Conservation (phyloP, 2,888 invertebrate genomes). For the Hirtodrosophila trivittata region DNA sequence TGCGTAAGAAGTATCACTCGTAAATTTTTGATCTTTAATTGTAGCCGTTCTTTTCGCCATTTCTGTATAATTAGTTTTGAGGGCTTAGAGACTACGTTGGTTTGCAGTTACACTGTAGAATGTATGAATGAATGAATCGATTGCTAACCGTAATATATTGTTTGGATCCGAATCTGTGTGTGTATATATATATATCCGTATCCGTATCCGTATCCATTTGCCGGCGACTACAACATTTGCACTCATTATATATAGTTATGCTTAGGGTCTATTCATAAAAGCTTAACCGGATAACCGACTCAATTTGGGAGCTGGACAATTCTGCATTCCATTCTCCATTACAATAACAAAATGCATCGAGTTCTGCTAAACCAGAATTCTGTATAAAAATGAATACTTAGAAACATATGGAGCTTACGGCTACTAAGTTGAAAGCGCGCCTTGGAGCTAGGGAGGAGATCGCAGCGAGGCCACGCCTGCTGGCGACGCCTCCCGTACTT, state of each 20-base stretch:
- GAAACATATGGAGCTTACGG: slow-evolving; percentile 63
- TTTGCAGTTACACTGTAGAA: slow-evolving; percentile 78
- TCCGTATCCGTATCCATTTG: slow-evolving; percentile 4
- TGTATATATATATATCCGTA: neutral
- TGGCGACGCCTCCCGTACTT: neutral
- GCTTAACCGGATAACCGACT: slow-evolving; percentile 28
- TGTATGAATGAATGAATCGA: slow-evolving; percentile 65
- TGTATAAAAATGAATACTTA: slow-evolving; percentile 68
- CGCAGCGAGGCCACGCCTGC: slow-evolving; percentile 13
- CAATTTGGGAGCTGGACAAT: slow-evolving; percentile 15
- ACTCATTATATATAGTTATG: slow-evolving; percentile 23
- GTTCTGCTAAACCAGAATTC: slow-evolving; percentile 68
- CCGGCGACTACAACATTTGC: slow-evolving; percentile 24
- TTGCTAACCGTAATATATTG: slow-evolving; percentile 22
- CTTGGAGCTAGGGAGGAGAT: neutral
- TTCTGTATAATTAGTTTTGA: slow-evolving; percentile 34
- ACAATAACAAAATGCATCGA: slow-evolving; percentile 66
- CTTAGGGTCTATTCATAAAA: slow-evolving; percentile 40
- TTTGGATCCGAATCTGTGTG: slow-evolving; percentile 4
- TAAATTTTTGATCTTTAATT: slow-evolving; percentile 55
- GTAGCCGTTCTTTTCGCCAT: slow-evolving; percentile 35
- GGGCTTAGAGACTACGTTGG: slow-evolving; percentile 53
- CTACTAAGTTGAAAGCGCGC: slow-evolving; percentile 29
- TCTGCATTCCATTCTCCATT: slow-evolving; percentile 20
- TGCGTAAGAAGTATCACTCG: too few relatives aligned